Evolutionary conservation across 2,888 invertebrate species (phyloP).

Genomic region (Andrena bucephala): DNA sequence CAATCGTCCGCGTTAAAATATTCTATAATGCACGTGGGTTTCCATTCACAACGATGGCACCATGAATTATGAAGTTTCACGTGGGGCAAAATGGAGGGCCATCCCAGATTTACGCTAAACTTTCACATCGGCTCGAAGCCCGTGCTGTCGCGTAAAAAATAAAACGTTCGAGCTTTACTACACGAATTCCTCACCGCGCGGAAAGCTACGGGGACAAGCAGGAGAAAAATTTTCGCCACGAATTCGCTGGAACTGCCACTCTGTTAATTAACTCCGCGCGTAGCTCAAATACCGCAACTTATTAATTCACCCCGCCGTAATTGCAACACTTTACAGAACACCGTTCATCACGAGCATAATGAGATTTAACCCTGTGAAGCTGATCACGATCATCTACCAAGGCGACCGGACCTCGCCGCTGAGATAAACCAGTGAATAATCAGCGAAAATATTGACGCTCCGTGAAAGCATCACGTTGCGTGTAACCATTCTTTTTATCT

Average conservation of each 20-base stretch:
- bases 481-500: not conserved
- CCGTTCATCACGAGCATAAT: not conserved
- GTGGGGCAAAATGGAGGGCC: not conserved
- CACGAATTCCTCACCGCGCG: constrained; percentile 2
- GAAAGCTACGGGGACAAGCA: not conserved
- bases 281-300: constrained; percentile 32
- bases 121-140: not conserved
- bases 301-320: constrained; percentile 30
- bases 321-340: constrained; percentile 18
- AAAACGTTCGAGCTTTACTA: constrained; percentile 22
- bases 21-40: not conserved
- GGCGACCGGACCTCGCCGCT: not conserved
- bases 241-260: constrained; percentile 29
- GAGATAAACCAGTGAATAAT: too few species aligned
- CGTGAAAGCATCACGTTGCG: not conserved
- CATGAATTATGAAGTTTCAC: not conserved
- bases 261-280: constrained; percentile 42
- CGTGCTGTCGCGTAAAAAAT: constrained; percentile 1
- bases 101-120: not conserved
- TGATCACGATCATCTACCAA: constrained; percentile 2
- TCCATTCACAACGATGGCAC: not conserved
- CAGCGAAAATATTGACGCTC: not conserved
- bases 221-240: constrained; percentile 19
- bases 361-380: not conserved
- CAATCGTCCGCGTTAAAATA: not conserved